phyloP scores from a whole-genome alignment of 2,888 invertebrate species.

The Drosophila hamatofila region DNA sequence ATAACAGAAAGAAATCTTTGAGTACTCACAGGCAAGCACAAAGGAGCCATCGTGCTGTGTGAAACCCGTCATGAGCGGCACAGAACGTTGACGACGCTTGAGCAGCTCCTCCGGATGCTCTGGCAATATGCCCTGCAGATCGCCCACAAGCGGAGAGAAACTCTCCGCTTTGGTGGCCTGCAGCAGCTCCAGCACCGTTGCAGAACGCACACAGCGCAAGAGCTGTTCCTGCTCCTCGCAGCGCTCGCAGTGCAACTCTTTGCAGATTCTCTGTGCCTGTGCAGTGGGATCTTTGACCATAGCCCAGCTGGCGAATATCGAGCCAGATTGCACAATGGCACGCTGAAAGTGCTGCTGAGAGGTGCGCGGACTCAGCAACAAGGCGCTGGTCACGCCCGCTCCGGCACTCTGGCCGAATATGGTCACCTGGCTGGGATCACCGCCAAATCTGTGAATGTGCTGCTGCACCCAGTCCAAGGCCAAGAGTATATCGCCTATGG shows the following conservation, averaged over 20 bases:
- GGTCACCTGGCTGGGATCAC: slow-evolving; percentile 86
- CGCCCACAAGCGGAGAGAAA: slow-evolving; percentile 73
- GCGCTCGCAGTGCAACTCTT: slow-evolving; percentile 40
- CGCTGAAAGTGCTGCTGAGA: slow-evolving; percentile 84
- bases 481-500: slow-evolving; percentile 86
- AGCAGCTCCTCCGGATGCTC: slow-evolving; percentile 64
- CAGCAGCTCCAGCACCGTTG: slow-evolving; percentile 47
- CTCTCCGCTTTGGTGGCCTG: slow-evolving; percentile 51
- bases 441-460: slow-evolving; percentile 86
- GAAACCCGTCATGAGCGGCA: slow-evolving; percentile 85
- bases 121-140: slow-evolving; percentile 72
- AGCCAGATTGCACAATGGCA: slow-evolving; percentile 87
- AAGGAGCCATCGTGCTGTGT: slow-evolving; percentile 86
- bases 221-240: slow-evolving; percentile 43
- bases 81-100: slow-evolving; percentile 64
- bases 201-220: slow-evolving; percentile 43
- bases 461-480: slow-evolving; percentile 86
- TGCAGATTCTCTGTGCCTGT: slow-evolving; percentile 68
- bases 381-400: slow-evolving; percentile 85
- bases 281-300: slow-evolving; percentile 83
- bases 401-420: slow-evolving; percentile 87
- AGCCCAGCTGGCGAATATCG: slow-evolving; percentile 86
- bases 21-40: slow-evolving; percentile 83
- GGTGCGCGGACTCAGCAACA: slow-evolving; percentile 85
- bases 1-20: too few species aligned